Conservation (phyloP, 1,140 invertebrate species). For the Chironomus tepperi region DNA sequence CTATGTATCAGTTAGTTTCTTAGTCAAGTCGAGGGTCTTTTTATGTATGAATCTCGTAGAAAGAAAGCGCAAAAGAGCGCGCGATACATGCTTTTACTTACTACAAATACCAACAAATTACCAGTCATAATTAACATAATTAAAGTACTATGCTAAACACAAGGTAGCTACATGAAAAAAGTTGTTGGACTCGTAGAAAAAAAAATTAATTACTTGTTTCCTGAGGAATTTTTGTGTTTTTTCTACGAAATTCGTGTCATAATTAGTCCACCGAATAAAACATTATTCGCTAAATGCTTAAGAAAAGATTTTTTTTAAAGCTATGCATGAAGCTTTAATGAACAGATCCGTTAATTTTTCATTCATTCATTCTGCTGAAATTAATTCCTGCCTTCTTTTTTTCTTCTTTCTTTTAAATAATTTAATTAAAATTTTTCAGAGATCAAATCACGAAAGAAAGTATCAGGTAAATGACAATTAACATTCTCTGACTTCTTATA, state of each 20-base stretch:
- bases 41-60: not conserved
- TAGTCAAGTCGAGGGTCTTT: not conserved
- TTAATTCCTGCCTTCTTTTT: not conserved
- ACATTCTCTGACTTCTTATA: not conserved
- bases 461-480: not conserved
- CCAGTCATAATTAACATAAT: conserved; percentile 21
- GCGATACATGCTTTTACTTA: not conserved
- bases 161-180: conserved; percentile 18
- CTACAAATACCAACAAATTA: conserved; percentile 21
- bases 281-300: conserved; percentile 8
- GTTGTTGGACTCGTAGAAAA: not conserved
- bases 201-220: conserved; percentile 23
- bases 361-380: not conserved
- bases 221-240: conserved; percentile 22
- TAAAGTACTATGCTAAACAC: conserved; percentile 20
- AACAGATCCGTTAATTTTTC: not conserved
- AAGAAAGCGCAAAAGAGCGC: conserved; percentile 8
- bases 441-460: not conserved
- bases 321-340: not conserved
- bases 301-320: not conserved
- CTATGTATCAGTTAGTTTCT: not conserved
- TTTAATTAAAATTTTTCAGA: conserved; percentile 16
- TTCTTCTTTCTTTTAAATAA: conserved; percentile 6
- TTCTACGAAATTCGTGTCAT: conserved; percentile 11
- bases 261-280: conserved; percentile 8